Percentiles rank a stretch among this genome's conserved stretches.
These are phyloP conservation scores for Lasioglossum morio DNA, from an alignment of 2,888 invertebrate genomes.

Conservation along the genomic window DNA sequence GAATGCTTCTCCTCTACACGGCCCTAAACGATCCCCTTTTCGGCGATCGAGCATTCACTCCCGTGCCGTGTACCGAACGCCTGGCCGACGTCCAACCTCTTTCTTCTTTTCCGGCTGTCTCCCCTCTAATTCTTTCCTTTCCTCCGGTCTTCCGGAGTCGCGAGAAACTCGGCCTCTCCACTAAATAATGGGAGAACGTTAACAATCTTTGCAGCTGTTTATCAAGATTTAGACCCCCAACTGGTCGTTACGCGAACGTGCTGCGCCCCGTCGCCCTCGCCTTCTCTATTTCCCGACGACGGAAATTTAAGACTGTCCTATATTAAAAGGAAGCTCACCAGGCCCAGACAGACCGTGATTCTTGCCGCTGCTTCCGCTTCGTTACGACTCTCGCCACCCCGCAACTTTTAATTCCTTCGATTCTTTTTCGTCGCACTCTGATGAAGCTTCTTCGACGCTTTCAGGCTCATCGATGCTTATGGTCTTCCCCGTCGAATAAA, in stretches of 20 bases:
- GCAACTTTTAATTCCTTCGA: slow-evolving; percentile 56
- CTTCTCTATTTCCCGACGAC: slow-evolving; percentile 23
- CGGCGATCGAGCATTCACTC: slow-evolving; percentile 58
- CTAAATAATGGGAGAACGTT: slow-evolving; percentile 69
- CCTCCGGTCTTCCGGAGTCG: slow-evolving; percentile 21
- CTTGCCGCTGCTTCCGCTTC: slow-evolving; percentile 44
- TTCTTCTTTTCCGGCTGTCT: slow-evolving; percentile 35
- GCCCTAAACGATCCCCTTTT: slow-evolving; percentile 41
- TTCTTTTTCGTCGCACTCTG: background rate
- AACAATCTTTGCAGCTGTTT: slow-evolving; percentile 72
- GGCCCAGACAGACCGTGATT: slow-evolving; percentile 42
- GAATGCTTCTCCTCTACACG: slow-evolving; percentile 11
- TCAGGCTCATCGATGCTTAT: background rate
- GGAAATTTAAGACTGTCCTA: slow-evolving; percentile 54
- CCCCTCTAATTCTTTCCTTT: slow-evolving; percentile 50
- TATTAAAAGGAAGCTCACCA: slow-evolving; percentile 50
- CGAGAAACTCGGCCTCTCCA: slow-evolving; percentile 44
- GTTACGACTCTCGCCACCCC: slow-evolving; percentile 49
- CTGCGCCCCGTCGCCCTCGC: background rate
- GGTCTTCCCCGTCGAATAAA: background rate
- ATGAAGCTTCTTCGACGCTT: background rate
- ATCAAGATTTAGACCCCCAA: slow-evolving; percentile 70
- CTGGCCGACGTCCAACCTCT: slow-evolving; percentile 67
- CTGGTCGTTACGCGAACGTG: slow-evolving; percentile 50
- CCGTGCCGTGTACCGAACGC: slow-evolving; percentile 22